phyloP scores from a whole-genome alignment of 2,113 vertebrate species.

The Dicentrarchus labrax region DNA sequence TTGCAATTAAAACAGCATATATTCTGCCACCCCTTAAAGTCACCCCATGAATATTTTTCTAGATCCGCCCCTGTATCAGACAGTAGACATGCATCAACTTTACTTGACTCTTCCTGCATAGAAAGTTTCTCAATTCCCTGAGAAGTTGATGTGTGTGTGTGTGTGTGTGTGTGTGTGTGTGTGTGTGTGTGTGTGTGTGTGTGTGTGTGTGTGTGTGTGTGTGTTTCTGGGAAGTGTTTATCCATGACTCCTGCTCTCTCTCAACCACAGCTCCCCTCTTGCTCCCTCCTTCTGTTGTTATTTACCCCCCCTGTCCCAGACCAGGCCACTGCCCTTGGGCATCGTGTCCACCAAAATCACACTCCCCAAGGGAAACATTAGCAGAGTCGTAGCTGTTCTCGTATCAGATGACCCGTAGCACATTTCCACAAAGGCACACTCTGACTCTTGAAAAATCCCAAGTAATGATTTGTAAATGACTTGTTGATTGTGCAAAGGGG shows the following conservation, averaged over 20 bases:
- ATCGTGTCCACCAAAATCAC: conserved; percentile 53
- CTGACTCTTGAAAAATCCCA: conserved; percentile 26
- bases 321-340: conserved; percentile 68
- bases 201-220: conserved; percentile 4
- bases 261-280: conserved; percentile 37
- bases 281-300: conserved; percentile 45
- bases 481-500: conserved; percentile 72
- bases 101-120: neutral
- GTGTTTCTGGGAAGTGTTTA: neutral
- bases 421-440: conserved; percentile 56
- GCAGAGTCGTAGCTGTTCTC: conserved; percentile 65
- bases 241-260: conserved; percentile 27
- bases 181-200: conserved; percentile 1
- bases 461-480: conserved; percentile 77
- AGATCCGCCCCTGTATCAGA: too few species aligned
- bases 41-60: too few species aligned
- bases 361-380: conserved; percentile 76
- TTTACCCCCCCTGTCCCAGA: conserved; percentile 46
- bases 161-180: conserved; percentile 13
- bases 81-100: neutral
- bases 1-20: too few species aligned
- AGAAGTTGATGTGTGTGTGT: neutral
- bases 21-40: too few species aligned
- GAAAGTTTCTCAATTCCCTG: neutral
- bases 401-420: conserved; percentile 68